These are phyloP conservation scores for Micromussa lordhowensis DNA, from an alignment of 92 coral and sea anemone species.

Conservation along the genomic window DNA sequence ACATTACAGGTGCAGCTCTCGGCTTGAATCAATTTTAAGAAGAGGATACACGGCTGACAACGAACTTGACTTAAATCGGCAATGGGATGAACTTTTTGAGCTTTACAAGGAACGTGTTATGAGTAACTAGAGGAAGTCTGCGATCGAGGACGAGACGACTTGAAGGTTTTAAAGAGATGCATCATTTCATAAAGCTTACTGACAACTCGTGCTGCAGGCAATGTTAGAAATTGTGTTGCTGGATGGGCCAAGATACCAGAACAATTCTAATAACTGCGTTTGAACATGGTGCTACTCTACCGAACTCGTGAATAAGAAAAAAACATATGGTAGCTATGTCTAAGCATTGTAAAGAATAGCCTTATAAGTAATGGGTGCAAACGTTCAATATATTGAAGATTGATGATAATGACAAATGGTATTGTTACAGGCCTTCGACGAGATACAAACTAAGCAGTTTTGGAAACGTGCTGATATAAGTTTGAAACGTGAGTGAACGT, in stretches of 20 bases:
- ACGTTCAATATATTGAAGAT: background rate
- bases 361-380: background rate
- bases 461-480: background rate
- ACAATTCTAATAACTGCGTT: background rate
- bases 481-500: background rate
- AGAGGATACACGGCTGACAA: slow-evolving; percentile 48
- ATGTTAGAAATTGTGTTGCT: background rate
- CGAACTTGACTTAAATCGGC: slow-evolving; percentile 69
- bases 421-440: background rate
- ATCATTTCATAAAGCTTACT: background rate
- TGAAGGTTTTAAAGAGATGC: background rate
- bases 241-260: background rate
- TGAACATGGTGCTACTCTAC: background rate
- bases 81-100: slow-evolving; percentile 81
- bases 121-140: background rate
- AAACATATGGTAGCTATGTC: background rate
- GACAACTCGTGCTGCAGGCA: background rate
- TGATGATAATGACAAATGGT: background rate
- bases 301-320: no score
- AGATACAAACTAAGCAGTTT: background rate
- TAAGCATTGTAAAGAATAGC: background rate
- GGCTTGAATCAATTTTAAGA: slow-evolving; percentile 28
- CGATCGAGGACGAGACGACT: background rate
- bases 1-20: slow-evolving; percentile 25
- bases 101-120: slow-evolving; percentile 22